Percentiles rank a stretch among this genome's conserved stretches.
These are phyloP conservation scores for Berghia stephanieae DNA, from an alignment of 1,140 invertebrate species.

Conservation along the genomic window DNA sequence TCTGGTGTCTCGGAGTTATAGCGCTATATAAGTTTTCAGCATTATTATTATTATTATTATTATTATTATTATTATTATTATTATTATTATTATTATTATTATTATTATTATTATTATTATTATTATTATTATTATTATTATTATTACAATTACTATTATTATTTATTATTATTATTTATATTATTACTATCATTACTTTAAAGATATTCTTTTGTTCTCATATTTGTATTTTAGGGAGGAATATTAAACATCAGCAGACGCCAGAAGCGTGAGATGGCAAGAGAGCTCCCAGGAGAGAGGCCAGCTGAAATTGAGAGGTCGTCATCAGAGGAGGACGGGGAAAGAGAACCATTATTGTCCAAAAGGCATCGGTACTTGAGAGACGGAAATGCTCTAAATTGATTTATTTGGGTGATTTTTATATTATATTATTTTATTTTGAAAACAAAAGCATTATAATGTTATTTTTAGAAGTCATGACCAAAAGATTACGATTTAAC, in stretches of 20 bases:
- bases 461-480: too few species aligned
- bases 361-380: not conserved
- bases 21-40: too few species aligned
- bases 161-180: not conserved
- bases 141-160: not conserved
- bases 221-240: not conserved
- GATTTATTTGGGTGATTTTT: too few species aligned
- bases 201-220: not conserved
- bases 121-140: not conserved
- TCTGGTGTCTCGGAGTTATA: too few species aligned
- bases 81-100: not conserved
- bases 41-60: too few species aligned
- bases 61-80: not conserved
- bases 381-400: conserved; percentile 25
- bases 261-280: conserved; percentile 10
- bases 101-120: not conserved
- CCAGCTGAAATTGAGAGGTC: not conserved
- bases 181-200: not conserved
- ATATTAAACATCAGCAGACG: conserved; percentile 27
- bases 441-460: too few species aligned
- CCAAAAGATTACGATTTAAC: too few species aligned
- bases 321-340: conserved; percentile 8
- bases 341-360: conserved; percentile 21
- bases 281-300: not conserved
- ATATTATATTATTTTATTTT: too few species aligned